These are phyloP conservation scores for Theropithecus gelada DNA, from an alignment of 2,113 vertebrate species.

Conservation along the genomic window DNA sequence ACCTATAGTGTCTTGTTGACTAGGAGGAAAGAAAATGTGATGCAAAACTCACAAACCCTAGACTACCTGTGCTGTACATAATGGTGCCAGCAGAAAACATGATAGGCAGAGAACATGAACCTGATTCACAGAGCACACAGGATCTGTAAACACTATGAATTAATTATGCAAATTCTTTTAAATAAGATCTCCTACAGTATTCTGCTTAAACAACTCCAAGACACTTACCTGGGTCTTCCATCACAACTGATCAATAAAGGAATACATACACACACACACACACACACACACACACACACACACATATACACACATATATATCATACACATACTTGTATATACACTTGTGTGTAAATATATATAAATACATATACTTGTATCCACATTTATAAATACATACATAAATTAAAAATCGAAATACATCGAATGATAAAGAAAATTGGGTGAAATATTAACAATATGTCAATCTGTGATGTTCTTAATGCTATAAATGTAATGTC, in stretches of 20 bases:
- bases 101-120: background rate
- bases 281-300: background rate
- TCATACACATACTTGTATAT: background rate
- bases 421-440: background rate
- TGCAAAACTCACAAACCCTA: background rate
- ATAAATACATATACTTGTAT: background rate
- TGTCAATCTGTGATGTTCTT: background rate
- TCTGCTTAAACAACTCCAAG: background rate
- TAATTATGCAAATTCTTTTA: background rate
- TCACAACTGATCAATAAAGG: background rate
- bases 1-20: background rate
- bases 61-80: background rate
- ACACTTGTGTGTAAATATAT: background rate
- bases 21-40: background rate
- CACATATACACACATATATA: background rate
- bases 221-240: background rate
- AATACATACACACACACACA: background rate
- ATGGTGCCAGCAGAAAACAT: background rate
- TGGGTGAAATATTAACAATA: background rate
- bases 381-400: background rate
- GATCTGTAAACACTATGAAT: background rate
- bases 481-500: background rate
- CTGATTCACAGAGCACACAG: rapidly evolving
- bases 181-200: background rate
- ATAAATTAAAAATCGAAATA: background rate